phyloP scores from a whole-genome alignment of 23 tunicate genomes.

The Oikopleura vanhoeffeni region DNA sequence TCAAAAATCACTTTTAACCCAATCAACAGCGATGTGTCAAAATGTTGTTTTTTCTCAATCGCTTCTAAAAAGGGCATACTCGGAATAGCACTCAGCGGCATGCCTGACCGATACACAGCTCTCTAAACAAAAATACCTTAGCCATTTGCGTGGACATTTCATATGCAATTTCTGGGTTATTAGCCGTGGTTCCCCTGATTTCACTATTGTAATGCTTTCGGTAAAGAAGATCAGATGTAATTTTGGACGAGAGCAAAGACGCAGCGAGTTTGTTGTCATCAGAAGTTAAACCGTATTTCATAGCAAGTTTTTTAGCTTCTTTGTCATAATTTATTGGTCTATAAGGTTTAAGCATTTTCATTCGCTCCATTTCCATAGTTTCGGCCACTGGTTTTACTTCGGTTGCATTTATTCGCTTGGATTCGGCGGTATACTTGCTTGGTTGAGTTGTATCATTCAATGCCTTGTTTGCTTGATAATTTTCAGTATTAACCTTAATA shows the following conservation, averaged over 20 bases:
- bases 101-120: too few species aligned
- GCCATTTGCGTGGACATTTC: neutral
- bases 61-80: too few species aligned
- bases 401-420: neutral
- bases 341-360: neutral
- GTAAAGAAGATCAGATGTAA: slow-evolving; percentile 3
- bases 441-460: neutral
- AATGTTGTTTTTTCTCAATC: too few species aligned
- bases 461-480: neutral
- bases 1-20: too few species aligned
- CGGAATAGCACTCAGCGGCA: too few species aligned
- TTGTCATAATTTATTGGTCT: neutral
- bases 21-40: too few species aligned
- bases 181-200: neutral
- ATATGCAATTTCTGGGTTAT: slow-evolving; percentile 3
- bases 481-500: neutral
- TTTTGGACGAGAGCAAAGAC: neutral
- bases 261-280: neutral
- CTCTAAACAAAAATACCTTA: too few species aligned
- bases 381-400: neutral
- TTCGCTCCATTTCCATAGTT: slow-evolving; percentile 15
- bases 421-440: neutral
- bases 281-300: slow-evolving; percentile 9
- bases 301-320: neutral
- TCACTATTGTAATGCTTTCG: neutral